A percentile compares a stretch with the other conserved stretches of the same genome.
These are phyloP conservation scores for Cactoblastis cactorum DNA, from an alignment of 2,888 invertebrate species.

Conservation along the genomic window DNA sequence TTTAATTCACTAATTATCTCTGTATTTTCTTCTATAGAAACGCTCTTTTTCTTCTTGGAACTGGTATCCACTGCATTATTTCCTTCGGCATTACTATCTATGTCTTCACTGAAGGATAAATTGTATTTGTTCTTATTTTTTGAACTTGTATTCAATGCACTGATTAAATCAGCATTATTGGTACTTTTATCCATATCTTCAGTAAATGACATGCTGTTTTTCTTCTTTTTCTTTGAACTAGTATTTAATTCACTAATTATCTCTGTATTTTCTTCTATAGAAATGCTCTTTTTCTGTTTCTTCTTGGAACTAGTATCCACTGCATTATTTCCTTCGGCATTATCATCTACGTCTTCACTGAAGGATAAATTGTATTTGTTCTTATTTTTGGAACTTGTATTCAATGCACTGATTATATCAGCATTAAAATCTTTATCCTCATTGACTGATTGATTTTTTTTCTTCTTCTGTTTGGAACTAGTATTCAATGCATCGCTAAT, in stretches of 20 bases:
- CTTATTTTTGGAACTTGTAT: conserved; percentile 20
- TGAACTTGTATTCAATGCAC: conserved; percentile 16
- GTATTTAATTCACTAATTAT: conserved; percentile 7
- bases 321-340: background rate
- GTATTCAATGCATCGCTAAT: conserved; percentile 10
- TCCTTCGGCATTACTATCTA: background rate
- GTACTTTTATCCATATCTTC: background rate
- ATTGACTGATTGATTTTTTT: too few relatives aligned
- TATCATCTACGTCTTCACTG: background rate
- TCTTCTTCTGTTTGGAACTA: conserved; percentile 28
- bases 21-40: too few relatives aligned
- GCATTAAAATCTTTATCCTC: too few relatives aligned
- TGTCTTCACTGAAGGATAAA: background rate
- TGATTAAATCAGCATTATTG: background rate
- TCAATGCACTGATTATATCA: too few relatives aligned
- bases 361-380: conserved; percentile 16
- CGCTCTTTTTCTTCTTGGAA: conserved; percentile 28
- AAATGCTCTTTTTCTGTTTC: conserved; percentile 10
- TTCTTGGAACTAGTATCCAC: conserved; percentile 13
- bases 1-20: conserved; percentile 8
- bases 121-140: conserved; percentile 23
- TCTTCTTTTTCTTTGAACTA: conserved; percentile 21
- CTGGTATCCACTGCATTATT: conserved; percentile 14
- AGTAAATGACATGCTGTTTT: conserved; percentile 12
- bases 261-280: background rate